These are phyloP conservation scores for Graptemys geographica DNA, from an alignment of 2,797 vertebrate genomes.

Conservation along the genomic window DNA sequence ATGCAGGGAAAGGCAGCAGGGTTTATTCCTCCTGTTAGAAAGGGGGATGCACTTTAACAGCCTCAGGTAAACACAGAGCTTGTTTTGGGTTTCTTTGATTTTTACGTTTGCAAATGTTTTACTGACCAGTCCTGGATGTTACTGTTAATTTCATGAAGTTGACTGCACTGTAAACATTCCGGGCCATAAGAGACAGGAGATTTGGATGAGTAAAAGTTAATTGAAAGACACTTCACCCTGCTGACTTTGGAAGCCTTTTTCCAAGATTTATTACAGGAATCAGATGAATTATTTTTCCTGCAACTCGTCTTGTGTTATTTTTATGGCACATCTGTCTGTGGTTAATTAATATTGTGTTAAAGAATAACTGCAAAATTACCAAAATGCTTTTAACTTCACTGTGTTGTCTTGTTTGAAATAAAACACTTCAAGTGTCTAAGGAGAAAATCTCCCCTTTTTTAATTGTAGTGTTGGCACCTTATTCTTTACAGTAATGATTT, in stretches of 20 bases:
- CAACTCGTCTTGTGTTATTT: not conserved
- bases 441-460: not conserved
- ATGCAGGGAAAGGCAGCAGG: not conserved
- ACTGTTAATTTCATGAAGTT: accelerated
- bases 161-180: not conserved
- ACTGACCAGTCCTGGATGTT: not conserved
- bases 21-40: not conserved
- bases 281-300: not conserved
- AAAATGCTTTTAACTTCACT: not conserved
- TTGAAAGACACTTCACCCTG: not conserved
- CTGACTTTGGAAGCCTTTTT: not conserved
- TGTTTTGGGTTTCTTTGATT: accelerated
- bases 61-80: not conserved
- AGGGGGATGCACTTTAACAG: accelerated
- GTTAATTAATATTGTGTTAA: not conserved
- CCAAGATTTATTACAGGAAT: not conserved
- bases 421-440: not conserved
- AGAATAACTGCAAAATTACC: not conserved
- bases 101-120: not conserved
- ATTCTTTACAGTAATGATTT: not conserved
- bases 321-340: not conserved
- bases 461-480: not conserved
- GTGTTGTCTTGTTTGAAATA: not conserved
- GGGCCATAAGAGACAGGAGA: not conserved
- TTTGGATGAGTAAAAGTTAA: not conserved